Conservation (phyloP, 2,888 invertebrate genomes). For the Pseudoips prasinana region DNA sequence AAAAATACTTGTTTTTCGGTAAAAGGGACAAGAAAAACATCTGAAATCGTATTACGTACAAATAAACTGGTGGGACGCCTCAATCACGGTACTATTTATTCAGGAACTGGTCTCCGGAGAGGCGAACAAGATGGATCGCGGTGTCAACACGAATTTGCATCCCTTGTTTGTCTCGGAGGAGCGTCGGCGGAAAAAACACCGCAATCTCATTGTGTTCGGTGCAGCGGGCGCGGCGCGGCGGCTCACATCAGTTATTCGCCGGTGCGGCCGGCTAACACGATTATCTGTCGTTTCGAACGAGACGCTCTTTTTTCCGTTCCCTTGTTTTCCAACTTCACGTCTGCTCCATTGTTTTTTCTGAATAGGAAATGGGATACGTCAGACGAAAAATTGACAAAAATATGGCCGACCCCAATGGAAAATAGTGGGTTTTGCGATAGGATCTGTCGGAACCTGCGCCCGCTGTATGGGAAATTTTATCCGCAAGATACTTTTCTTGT, state of each 20-base stretch:
- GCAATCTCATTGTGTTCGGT: constrained; percentile 77
- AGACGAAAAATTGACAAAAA: constrained; percentile 81
- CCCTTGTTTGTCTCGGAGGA: constrained; percentile 77
- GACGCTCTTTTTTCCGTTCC: constrained; percentile 76
- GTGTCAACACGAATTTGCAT: constrained; percentile 82
- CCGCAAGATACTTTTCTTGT: constrained; percentile 68
- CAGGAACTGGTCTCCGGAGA: constrained; percentile 72
- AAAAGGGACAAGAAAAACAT: constrained; percentile 50
- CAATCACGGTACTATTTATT: constrained; percentile 76
- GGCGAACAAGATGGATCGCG: constrained; percentile 79
- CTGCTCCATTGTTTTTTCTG: constrained; percentile 76
- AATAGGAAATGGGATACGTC: constrained; percentile 80
- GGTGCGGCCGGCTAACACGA: constrained; percentile 77
- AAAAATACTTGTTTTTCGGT: constrained; percentile 47
- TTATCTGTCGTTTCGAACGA: constrained; percentile 79
- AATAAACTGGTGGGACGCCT: constrained; percentile 63
- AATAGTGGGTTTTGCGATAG: constrained; percentile 77
- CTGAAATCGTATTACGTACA: constrained; percentile 54
- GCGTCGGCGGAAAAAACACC: constrained; percentile 74
- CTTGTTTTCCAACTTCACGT: constrained; percentile 79
- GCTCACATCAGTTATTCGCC: constrained; percentile 75
- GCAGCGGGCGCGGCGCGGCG: constrained; percentile 63
- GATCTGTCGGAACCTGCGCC: constrained; percentile 61
- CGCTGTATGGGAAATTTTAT: constrained; percentile 56
- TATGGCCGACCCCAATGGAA: constrained; percentile 71